phyloP scores from a whole-genome alignment of 1,140 invertebrate genomes.

The Melanaphis sacchari region DNA sequence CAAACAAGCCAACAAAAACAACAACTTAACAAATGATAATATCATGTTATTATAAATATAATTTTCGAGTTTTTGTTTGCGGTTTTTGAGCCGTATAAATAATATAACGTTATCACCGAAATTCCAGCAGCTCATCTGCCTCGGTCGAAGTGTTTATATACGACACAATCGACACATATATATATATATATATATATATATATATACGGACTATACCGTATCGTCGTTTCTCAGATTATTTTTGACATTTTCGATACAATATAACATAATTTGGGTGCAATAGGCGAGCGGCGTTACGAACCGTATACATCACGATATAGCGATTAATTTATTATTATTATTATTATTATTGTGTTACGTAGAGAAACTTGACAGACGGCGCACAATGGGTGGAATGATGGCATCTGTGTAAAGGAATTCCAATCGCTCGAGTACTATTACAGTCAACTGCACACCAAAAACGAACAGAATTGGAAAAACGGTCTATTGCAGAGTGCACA shows the following conservation, averaged over 20 bases:
- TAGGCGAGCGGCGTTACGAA: neutral
- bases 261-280: neutral
- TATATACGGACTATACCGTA: neutral
- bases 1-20: neutral
- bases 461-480: neutral
- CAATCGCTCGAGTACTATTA: constrained; percentile 29
- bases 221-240: neutral
- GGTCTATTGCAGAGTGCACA: neutral
- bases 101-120: neutral
- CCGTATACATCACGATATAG: neutral
- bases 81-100: neutral
- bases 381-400: neutral
- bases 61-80: neutral
- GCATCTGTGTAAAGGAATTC: neutral
- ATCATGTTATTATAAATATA: neutral
- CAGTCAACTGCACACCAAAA: constrained; percentile 25
- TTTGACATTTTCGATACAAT: neutral
- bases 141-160: neutral
- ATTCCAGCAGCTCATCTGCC: neutral
- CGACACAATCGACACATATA: too few relatives aligned
- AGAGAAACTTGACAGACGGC: neutral
- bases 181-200: neutral
- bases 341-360: neutral
- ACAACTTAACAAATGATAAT: neutral
- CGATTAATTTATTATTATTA: neutral